A percentile compares a stretch with the other conserved stretches of the same genome.
Conservation (phyloP, 92 coral and sea anemone genomes). For the Palythoa grandiflora region DNA sequence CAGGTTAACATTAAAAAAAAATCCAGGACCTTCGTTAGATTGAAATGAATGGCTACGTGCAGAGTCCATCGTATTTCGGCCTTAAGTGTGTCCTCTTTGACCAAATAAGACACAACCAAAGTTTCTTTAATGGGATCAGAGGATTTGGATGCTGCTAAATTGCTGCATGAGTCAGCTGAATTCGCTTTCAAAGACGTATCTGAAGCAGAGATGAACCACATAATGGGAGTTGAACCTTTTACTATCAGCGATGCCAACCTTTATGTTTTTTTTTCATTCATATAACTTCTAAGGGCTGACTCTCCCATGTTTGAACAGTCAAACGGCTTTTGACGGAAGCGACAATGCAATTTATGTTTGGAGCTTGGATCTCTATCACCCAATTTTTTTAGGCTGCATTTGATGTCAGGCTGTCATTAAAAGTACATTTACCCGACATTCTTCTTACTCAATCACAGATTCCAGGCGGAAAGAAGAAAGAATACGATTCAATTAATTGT, state of each 20-base stretch:
- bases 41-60: too few relatives aligned
- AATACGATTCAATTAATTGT: background rate
- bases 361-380: constrained; percentile 5
- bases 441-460: background rate
- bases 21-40: too few relatives aligned
- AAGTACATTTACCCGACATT: background rate
- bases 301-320: constrained; percentile 12
- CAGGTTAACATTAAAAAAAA: too few relatives aligned
- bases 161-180: too few relatives aligned
- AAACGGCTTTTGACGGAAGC: background rate
- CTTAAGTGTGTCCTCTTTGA: background rate
- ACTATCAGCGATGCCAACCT: too few relatives aligned
- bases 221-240: too few relatives aligned
- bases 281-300: background rate
- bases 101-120: background rate
- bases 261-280: too few relatives aligned
- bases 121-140: background rate
- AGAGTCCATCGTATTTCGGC: too few relatives aligned
- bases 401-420: background rate
- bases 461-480: background rate
- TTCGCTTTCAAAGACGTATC: background rate
- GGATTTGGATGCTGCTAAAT: too few relatives aligned
- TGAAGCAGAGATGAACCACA: background rate
- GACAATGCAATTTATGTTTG: background rate
- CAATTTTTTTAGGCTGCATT: background rate